Conservation (phyloP, 2,113 vertebrate species). For the Xerus inauris region DNA sequence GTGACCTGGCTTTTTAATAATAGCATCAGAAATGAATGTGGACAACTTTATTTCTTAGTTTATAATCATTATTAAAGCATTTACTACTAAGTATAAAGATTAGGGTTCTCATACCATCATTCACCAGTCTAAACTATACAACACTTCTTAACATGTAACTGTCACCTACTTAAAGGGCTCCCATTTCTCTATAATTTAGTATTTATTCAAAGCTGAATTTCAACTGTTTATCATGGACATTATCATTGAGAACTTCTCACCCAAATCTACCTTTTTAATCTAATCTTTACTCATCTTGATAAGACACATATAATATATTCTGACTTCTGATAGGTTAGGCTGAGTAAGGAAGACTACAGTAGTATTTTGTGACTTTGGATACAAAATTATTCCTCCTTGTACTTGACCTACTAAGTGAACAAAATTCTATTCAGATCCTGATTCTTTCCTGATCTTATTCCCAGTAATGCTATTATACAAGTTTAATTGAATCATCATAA, state of each 20-base stretch:
- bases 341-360: neutral
- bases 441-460: neutral
- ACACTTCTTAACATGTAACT: slow-evolving; percentile 11
- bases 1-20: slow-evolving; percentile 49
- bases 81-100: slow-evolving; percentile 56
- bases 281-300: neutral
- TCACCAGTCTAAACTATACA: slow-evolving; percentile 16
- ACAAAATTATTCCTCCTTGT: neutral
- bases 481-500: neutral
- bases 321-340: neutral
- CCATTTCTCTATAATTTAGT: slow-evolving; percentile 26
- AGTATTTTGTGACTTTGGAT: neutral
- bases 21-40: neutral
- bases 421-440: neutral
- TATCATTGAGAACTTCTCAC: neutral
- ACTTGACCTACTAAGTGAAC: neutral
- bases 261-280: neutral
- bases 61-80: slow-evolving; percentile 64
- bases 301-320: neutral
- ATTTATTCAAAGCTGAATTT: slow-evolving; percentile 14
- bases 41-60: slow-evolving; percentile 57
- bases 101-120: slow-evolving; percentile 26
- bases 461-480: neutral
- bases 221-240: neutral
- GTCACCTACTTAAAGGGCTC: slow-evolving; percentile 6